Percentiles rank a stretch among this genome's conserved stretches.
These are phyloP conservation scores for Ivindomyrus marchei DNA, from an alignment of 2,113 vertebrate species.

Conservation along the genomic window DNA sequence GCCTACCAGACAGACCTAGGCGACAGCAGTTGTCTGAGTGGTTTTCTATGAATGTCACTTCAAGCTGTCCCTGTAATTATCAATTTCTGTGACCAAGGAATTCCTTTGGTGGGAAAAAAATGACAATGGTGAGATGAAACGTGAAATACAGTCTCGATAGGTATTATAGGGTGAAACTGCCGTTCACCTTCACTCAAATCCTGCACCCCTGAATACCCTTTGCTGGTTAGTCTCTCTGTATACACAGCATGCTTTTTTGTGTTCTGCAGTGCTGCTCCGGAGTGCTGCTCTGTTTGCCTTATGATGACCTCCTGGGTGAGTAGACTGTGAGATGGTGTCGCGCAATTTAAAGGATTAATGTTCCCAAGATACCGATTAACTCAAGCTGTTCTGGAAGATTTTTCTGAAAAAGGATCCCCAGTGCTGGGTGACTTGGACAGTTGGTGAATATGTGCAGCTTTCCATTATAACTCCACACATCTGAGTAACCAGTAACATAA, in stretches of 20 bases:
- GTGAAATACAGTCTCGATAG: neutral
- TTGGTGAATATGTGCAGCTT: neutral
- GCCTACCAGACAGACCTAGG: slow-evolving; percentile 5
- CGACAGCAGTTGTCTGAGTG: neutral
- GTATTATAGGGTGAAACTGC: neutral
- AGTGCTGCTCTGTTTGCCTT: neutral
- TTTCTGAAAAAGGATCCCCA: neutral
- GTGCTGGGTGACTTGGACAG: neutral
- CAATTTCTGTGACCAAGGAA: neutral
- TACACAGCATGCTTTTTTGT: neutral
- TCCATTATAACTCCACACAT: neutral
- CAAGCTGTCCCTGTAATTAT: neutral
- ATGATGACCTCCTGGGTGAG: neutral
- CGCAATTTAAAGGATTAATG: neutral
- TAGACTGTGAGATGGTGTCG: neutral
- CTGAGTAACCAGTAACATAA: neutral
- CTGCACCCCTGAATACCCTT: neutral
- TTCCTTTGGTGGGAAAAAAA: slow-evolving; percentile 3
- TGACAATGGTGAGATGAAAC: neutral
- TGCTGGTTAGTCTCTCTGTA: neutral
- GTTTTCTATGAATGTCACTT: neutral
- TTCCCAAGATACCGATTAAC: neutral
- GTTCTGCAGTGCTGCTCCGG: neutral
- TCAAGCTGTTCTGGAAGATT: neutral
- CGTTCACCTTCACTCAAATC: neutral